Evolutionary conservation across 2,888 invertebrate genomes (phyloP), one percentile per base, ranked within the genome.

Genomic region (Limnephilus rhombicus): DNA sequence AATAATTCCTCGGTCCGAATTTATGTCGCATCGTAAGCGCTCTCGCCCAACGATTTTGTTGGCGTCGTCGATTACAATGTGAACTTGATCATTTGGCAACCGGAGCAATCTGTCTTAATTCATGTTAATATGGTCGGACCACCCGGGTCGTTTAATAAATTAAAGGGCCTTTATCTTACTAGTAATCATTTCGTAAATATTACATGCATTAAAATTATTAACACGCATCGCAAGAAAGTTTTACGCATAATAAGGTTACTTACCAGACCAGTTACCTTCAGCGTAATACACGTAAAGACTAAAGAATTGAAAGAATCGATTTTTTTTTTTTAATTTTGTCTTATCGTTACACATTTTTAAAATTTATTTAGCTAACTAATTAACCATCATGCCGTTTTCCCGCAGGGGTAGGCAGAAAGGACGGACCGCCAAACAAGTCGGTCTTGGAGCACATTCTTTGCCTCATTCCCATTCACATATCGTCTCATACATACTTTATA

Each of bases 151-250:
- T 41, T 31, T 83, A 83, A 83, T 24, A 37, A 83, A 83, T 83
- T 83, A 37, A 24, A 83, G 37, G 37, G 83, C 83, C 24, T 83
- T 37, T 83, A 83, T 68, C 68, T 37, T 83, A 15, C 15, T 31
- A 83, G 82, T 83, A 83, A 83, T 83, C 31, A 83, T 83, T 83
- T 37, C 37, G 83, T 18, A 83, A 83, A 83, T 34, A 83, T 83
- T 83, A 83, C 83, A 83, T 83, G 37, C 24, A 83, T 83, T 83
- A 83, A 83, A 83, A 83, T 83, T 83, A 83, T 83, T 83, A 83
- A 37, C 83, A 83, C 37, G 83, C 68, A 24, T 37, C 83, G 15
- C 15, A 34, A 37, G 83, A 83, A 83, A 83, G 24, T 83, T 83
- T 83, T 83, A 37, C 13, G 34, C 9, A 34, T 83, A 37, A 37